Evolutionary conservation across 23 tunicate species (phyloP), one percentile per base, ranked within the genome.

Genomic region (Pegea sp.): DNA sequence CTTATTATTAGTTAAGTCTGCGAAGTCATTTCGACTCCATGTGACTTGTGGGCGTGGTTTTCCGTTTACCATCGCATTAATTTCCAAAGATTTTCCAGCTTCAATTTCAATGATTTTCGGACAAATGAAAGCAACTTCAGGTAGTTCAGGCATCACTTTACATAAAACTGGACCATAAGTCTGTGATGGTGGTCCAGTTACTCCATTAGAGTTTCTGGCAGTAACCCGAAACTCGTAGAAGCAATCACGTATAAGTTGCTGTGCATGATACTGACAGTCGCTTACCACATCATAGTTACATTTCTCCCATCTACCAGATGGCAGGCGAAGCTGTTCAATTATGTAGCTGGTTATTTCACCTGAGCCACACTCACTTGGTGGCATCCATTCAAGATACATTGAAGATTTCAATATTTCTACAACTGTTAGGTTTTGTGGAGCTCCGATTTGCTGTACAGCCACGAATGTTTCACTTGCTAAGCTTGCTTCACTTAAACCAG

Each of bases 231-330:
- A 73, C 31, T 65, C 81, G 59, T 73, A 73, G 1, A 11, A 8
- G 46, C 16, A 11, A 11, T 38, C 46, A 16, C 46, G 46, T 16
- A 38, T 16, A 11, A 38, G 46, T 16, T 38, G 13, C 13, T 16
- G 16, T 16, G 64, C 98, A 1, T 76, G 68, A 48, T 66, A 89
- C 38, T 77, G 81, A 52, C 90, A 76, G 1, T 60, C 91, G 43
- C 61, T 63, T 6, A 89, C 67, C 57, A 67, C 67, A 56, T 84
- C 69, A 71, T 76, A 88, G 52, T 88, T 88, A 38, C 97, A 88
- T 61, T 77, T 77, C 30, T 71, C 61, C 97, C 97, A 88, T 43
- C 97, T 46, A 13, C 97, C 97, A 24, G 72, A 90, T n/a, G 97
- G 97, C 7, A 70, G 70, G 31, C 72, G 97, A 28, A 79, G 61